A percentile compares a stretch with the other conserved stretches of the same genome.
Evolutionary conservation across 2,113 vertebrate genomes (phyloP).

Genomic region (Salvelinus namaycush): DNA sequence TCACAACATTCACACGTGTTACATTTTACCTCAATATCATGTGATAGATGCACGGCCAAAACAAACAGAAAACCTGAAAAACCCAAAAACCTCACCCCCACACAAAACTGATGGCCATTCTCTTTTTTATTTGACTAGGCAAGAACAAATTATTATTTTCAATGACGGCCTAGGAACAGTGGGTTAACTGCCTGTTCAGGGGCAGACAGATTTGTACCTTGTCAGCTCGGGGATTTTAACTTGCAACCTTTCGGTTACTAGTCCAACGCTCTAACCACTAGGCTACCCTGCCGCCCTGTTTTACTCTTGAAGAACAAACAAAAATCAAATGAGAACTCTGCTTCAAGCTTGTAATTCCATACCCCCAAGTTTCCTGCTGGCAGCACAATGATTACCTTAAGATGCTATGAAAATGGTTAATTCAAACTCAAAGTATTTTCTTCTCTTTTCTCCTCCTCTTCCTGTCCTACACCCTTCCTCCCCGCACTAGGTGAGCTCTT

Average conservation of each 20-base stretch:
- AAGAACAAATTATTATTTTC: too few relatives aligned
- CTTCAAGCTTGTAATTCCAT: slow-evolving; percentile 59
- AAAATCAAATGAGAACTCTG: slow-evolving; percentile 59
- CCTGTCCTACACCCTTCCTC: slow-evolving; percentile 22
- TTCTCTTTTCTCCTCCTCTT: slow-evolving; percentile 19
- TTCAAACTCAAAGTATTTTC: slow-evolving; percentile 54
- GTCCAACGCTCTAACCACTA: too few relatives aligned
- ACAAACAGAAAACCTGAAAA: slow-evolving; percentile 35
- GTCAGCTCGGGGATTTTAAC: too few relatives aligned
- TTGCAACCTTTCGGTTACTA: too few relatives aligned
- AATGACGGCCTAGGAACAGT: too few relatives aligned
- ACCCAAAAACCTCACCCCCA: slow-evolving; percentile 11
- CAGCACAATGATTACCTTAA: slow-evolving; percentile 74
- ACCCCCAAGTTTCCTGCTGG: slow-evolving; percentile 72
- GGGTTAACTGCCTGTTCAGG: too few relatives aligned
- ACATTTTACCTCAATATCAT: slow-evolving; percentile 78
- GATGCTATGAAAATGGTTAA: slow-evolving; percentile 69
- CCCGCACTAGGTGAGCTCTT: slow-evolving; percentile 70
- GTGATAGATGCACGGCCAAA: slow-evolving; percentile 74
- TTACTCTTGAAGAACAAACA: slow-evolving; percentile 45
- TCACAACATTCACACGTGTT: slow-evolving; percentile 75
- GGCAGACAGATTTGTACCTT: too few relatives aligned
- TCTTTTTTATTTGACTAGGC: background rate
- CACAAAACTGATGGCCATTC: slow-evolving; percentile 55
- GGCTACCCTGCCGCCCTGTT: too few relatives aligned